Conservation (phyloP, 2,113 vertebrate species). For the Pandion haliaetus region DNA sequence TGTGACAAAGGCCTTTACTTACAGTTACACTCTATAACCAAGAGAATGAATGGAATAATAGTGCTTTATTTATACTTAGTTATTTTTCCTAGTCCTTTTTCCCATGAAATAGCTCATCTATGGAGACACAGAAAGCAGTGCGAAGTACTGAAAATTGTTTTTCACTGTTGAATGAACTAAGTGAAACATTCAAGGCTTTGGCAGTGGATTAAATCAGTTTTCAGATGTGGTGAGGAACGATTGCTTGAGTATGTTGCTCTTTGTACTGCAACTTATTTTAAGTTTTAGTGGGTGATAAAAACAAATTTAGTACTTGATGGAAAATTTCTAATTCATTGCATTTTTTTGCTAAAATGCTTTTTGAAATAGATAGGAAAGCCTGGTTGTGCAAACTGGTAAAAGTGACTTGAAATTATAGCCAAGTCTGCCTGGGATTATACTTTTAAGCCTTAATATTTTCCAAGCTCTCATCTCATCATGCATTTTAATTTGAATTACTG, state of each 20-base stretch:
- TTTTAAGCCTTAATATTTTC: neutral
- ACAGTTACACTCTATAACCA: neutral
- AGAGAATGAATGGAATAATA: neutral
- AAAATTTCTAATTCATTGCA: fast-evolving
- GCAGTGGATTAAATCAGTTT: neutral
- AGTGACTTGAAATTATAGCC: neutral
- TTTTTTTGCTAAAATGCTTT: neutral
- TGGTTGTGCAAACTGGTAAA: neutral
- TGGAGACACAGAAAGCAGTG: neutral
- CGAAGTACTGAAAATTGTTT: neutral
- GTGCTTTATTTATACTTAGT: neutral
- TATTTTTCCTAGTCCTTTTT: neutral
- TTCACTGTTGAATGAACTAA: neutral
- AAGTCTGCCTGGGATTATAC: neutral
- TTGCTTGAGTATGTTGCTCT: neutral
- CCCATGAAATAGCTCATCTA: neutral
- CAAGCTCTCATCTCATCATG: neutral
- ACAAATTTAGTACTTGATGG: neutral
- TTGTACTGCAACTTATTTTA: neutral
- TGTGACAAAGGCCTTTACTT: neutral
- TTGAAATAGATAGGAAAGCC: neutral
- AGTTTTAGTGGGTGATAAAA: neutral
- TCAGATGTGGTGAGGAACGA: neutral
- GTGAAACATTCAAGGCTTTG: neutral
- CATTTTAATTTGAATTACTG: neutral